Evolutionary conservation across 2,888 invertebrate species (phyloP), one percentile per base, ranked within the genome.

Genomic region (Cenopis cana): DNA sequence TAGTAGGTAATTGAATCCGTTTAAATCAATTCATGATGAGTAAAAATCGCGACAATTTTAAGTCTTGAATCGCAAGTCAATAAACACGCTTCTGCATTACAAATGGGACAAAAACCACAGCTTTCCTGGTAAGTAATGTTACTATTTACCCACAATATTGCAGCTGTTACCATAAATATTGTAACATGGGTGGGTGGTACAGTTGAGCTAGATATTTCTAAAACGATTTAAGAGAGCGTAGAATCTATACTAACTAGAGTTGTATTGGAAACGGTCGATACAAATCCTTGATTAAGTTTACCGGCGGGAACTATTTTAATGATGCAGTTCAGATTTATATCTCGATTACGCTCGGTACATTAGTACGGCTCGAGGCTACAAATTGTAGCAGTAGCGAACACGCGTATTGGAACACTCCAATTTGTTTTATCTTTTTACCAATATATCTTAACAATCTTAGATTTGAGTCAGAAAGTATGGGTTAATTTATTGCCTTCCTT

Each of bases 251-350:
- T 36, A 52, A 64, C 36, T 64, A 54, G 17, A 54, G 64, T 54
- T 54, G 64, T 64, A 20, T 64, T 64, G 2, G n/a, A 64, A 64
- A 20, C 52, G 38, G 36, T n/a, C 52, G 24, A 62, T 60, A 67
- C 60, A 61, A 46, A 67, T 62, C 38, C 67, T 50, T 71, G 71
- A 71, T 71, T 67, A 67, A 61, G 38, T 67, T 61, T 55, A 59
- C 59, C 60, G 5, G 49, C 60, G 54, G 55, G 60, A 61, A 65
- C 65, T 65, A 69, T 64, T 69, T 71, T 66, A 71, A 66, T 65
- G 65, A 65, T 41, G 59, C 12, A 11, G 60, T 46, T 41, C 60
- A 41, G 66, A 71, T 71, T 66, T 71, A 71, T 71, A 49, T 55
- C 52, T 55, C 67, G 71, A 61, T 66, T 67, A 56, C 66, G 17